Conservation (phyloP, 2,113 vertebrate species). For the Chamaetylas fuelleborni region DNA sequence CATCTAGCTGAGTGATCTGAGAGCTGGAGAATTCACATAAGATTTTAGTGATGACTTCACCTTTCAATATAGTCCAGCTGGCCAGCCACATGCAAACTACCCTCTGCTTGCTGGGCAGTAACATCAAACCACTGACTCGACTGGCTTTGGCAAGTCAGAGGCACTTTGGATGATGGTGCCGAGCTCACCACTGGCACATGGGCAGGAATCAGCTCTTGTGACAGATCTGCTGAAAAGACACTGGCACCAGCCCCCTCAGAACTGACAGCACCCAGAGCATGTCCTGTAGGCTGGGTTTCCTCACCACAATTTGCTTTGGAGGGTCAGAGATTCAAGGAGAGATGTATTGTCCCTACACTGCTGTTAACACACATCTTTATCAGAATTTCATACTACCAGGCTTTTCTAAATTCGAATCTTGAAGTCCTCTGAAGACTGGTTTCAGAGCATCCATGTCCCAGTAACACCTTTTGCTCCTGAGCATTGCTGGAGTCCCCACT, state of each 20-base stretch:
- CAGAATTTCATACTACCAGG: not conserved
- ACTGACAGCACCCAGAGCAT: not conserved
- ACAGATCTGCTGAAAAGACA: not conserved
- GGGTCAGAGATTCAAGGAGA: not conserved
- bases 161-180: not conserved
- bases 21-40: not conserved
- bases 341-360: not conserved
- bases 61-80: not conserved
- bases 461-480: not conserved
- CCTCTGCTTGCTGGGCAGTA: not conserved
- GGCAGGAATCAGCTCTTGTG: not conserved
- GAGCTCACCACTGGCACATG: not conserved
- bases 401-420: not conserved
- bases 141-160: not conserved
- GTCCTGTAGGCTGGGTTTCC: not conserved
- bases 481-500: not conserved
- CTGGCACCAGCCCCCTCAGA: not conserved
- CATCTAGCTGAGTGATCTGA: conserved; percentile 3
- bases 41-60: not conserved
- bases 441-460: not conserved
- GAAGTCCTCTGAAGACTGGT: not conserved
- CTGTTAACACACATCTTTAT: not conserved
- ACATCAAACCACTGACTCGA: not conserved
- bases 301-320: not conserved
- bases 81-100: not conserved